Percentiles rank a stretch among this genome's conserved stretches.
These are phyloP conservation scores for Phymanthus crucifer DNA, from an alignment of 92 coral and sea anemone genomes.

Conservation along the genomic window DNA sequence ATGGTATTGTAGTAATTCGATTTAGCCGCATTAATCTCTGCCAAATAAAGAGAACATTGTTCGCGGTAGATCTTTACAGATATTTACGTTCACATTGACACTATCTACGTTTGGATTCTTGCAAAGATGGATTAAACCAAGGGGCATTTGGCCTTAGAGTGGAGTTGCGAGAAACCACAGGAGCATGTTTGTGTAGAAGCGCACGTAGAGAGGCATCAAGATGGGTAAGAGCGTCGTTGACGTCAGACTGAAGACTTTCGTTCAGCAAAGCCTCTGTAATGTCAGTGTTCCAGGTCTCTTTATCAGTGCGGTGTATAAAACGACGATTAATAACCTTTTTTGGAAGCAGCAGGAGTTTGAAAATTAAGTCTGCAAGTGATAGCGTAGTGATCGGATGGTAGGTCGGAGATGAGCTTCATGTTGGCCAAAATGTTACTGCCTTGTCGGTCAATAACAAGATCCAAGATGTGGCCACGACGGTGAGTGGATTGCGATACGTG, in stretches of 20 bases:
- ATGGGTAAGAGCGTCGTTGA: neutral
- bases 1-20: conserved; percentile 21
- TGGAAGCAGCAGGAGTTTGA: neutral
- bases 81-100: neutral
- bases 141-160: neutral
- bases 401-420: neutral
- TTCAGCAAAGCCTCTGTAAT: neutral
- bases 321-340: neutral
- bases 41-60: conserved; percentile 28
- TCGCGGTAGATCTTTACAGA: conserved; percentile 41
- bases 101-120: neutral
- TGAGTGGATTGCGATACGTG: conserved; percentile 8
- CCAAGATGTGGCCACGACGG: conserved; percentile 12
- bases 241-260: neutral
- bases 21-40: conserved; percentile 25
- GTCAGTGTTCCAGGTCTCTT: neutral
- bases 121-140: neutral
- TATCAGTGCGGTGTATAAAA: neutral
- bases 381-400: conserved; percentile 10
- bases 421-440: neutral
- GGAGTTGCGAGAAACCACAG: neutral
- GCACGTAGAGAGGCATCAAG: neutral
- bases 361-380: neutral
- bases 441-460: conserved; percentile 6
- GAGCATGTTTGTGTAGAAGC: neutral